These are phyloP conservation scores for Nebria salina DNA, from an alignment of 2,888 invertebrate species.

Conservation along the genomic window DNA sequence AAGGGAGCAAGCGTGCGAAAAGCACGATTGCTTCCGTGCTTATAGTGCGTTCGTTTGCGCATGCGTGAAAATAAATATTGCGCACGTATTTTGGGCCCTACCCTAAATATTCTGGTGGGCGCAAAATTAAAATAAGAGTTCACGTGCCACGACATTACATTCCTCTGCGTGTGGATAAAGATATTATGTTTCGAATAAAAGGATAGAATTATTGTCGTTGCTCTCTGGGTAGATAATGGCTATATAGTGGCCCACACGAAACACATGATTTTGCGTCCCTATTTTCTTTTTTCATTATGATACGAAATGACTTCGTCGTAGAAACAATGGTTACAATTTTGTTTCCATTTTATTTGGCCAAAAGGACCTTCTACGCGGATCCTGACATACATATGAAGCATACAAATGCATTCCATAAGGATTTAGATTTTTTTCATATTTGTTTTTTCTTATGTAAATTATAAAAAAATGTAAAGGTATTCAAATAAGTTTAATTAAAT, in stretches of 20 bases:
- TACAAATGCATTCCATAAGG: too few species aligned
- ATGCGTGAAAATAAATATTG: not conserved
- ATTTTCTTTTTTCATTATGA: constrained; percentile 6
- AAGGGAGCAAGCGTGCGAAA: not conserved
- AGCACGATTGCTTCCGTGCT: not conserved
- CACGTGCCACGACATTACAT: constrained; percentile 23
- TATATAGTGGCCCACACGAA: constrained; percentile 7
- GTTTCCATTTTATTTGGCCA: too few species aligned
- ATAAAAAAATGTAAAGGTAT: too few species aligned
- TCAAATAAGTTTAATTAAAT: too few species aligned
- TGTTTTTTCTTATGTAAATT: too few species aligned
- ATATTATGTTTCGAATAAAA: constrained; percentile 40
- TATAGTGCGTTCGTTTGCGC: not conserved
- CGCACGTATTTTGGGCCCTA: not conserved
- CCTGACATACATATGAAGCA: too few species aligned
- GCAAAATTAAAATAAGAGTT: constrained; percentile 35
- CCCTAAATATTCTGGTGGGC: constrained; percentile 11
- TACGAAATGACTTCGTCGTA: not conserved
- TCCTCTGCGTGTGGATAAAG: constrained; percentile 19
- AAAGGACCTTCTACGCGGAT: too few species aligned
- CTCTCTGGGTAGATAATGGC: constrained; percentile 17
- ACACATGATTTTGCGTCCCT: constrained; percentile 20
- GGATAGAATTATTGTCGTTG: constrained; percentile 25
- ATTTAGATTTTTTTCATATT: too few species aligned
- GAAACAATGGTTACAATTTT: not conserved